Evolutionary conservation across 64 coral and sea anemone genomes (phyloP).

Genomic region (Montipora cactus): DNA sequence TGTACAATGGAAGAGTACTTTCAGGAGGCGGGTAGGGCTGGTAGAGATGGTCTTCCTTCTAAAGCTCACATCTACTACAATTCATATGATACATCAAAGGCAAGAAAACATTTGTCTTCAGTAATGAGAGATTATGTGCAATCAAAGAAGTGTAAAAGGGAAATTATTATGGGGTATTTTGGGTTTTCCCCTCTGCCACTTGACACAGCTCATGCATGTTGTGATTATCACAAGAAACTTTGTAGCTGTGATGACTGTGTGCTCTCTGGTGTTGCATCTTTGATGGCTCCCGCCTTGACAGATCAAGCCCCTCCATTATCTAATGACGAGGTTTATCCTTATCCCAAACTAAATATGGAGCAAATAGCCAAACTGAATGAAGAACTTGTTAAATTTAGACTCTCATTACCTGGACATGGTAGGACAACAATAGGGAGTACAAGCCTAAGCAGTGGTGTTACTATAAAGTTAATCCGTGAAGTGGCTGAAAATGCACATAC

Average conservation of each 20-base stretch:
- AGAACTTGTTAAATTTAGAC: not conserved
- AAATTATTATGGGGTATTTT: slow-evolving; percentile 29
- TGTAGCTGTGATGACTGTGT: slow-evolving; percentile 24
- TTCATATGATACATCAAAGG: slow-evolving; percentile 53
- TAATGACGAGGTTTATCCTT: not conserved
- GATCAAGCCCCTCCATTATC: not conserved
- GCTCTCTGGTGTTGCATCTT: slow-evolving; percentile 8
- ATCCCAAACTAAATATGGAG: not conserved
- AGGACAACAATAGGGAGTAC: not conserved
- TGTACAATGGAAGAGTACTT: slow-evolving; percentile 43
- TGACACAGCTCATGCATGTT: slow-evolving; percentile 12
- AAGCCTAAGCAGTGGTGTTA: not conserved
- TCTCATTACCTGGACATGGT: not conserved
- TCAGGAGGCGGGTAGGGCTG: slow-evolving; percentile 36
- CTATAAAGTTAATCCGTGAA: not conserved
- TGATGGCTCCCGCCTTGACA: not conserved
- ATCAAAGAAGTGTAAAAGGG: slow-evolving; percentile 17
- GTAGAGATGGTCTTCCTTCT: slow-evolving; percentile 32
- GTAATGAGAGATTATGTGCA: slow-evolving; percentile 38
- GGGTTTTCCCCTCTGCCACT: not conserved
- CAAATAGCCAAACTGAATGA: too few species aligned
- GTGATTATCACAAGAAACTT: slow-evolving; percentile 25
- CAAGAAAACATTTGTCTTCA: slow-evolving; percentile 36
- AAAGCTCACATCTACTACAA: slow-evolving; percentile 34
- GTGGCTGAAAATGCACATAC: not conserved